These are phyloP conservation scores for Patiria miniata DNA, from an alignment of 35 echinoderm and acorn worm species.

Conservation along the genomic window DNA sequence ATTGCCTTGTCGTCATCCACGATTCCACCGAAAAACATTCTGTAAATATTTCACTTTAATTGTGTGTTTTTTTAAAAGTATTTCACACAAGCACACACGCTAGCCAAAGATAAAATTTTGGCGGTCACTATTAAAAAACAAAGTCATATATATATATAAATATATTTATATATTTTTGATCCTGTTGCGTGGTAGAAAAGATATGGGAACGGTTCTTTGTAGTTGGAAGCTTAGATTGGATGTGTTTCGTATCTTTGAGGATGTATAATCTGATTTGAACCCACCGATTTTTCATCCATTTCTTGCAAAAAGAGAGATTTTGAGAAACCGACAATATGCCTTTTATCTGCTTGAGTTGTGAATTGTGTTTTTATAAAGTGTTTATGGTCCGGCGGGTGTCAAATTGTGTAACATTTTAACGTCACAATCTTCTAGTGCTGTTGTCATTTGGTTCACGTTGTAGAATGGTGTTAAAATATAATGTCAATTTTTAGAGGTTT, in stretches of 20 bases:
- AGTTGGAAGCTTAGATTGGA: not conserved
- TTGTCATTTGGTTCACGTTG: no score
- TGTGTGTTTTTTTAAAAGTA: not conserved
- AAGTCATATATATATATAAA: not conserved
- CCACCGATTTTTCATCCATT: conserved; percentile 6
- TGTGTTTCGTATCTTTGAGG: not conserved
- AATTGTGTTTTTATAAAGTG: no score
- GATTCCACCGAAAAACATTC: conserved; percentile 16
- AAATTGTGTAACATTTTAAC: no score
- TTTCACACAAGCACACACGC: not conserved
- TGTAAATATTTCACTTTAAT: not conserved
- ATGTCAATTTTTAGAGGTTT: no score
- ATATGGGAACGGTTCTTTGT: not conserved
- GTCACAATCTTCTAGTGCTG: no score
- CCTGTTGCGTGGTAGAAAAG: not conserved
- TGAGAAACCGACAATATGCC: not conserved
- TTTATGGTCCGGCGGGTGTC: no score
- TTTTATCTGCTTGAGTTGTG: not conserved
- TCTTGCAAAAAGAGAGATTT: not conserved
- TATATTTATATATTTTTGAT: not conserved
- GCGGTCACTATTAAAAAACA: not conserved
- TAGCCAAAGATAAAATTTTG: conserved; percentile 18
- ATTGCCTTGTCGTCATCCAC: no score
- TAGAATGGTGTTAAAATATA: no score
- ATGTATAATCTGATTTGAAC: not conserved